These are phyloP conservation scores for Gymnoscopelus microlampas DNA, from an alignment of 2,797 vertebrate genomes.

Conservation along the genomic window DNA sequence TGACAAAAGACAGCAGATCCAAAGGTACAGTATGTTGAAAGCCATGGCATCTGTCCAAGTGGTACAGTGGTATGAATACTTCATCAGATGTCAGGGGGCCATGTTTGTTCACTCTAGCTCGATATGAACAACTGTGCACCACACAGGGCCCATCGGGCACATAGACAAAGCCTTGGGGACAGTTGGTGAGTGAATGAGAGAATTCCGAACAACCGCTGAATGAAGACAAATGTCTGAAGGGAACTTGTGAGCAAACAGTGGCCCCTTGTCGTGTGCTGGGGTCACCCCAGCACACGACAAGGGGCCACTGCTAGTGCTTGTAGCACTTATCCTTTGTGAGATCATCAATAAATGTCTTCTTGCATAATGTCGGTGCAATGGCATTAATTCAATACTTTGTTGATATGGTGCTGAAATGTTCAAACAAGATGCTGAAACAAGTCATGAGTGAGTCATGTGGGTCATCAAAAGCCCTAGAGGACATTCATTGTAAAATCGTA, in stretches of 20 bases:
- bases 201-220: constrained; percentile 53
- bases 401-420: too few relatives aligned
- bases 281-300: too few relatives aligned
- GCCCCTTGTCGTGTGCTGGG: constrained; percentile 29
- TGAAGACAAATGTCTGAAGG: constrained; percentile 49
- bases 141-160: constrained; percentile 19
- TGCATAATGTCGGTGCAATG: too few relatives aligned
- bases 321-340: too few relatives aligned
- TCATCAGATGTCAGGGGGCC: constrained; percentile 59
- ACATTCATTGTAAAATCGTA: too few relatives aligned
- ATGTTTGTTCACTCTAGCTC: constrained; percentile 59
- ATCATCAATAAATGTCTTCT: too few relatives aligned
- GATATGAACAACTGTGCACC: constrained; percentile 47
- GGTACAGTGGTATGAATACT: constrained; percentile 50
- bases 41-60: constrained; percentile 4
- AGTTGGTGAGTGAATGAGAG: constrained; percentile 42
- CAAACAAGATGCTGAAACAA: too few relatives aligned
- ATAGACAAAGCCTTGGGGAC: constrained; percentile 35
- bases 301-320: too few relatives aligned
- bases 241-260: constrained; percentile 51
- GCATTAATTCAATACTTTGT: too few relatives aligned
- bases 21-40: constrained; percentile 16
- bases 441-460: too few relatives aligned
- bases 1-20: constrained; percentile 14
- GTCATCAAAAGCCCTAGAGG: too few relatives aligned